phyloP scores from a whole-genome alignment of 1,140 invertebrate species.

The Camponotus pennsylvanicus region DNA sequence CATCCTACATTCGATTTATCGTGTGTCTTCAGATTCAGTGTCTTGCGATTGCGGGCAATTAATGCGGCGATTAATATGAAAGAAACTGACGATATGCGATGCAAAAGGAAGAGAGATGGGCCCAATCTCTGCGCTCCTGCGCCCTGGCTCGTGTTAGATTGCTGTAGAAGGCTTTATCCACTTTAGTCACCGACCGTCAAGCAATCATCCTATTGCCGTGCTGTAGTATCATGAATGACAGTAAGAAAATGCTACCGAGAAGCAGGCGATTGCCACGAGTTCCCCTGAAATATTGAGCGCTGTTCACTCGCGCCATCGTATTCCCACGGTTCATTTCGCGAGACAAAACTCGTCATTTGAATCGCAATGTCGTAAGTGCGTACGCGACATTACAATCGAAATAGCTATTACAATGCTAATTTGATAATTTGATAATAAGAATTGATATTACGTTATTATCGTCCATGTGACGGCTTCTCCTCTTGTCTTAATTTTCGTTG shows the following conservation, averaged over 20 bases:
- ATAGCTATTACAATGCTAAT: not conserved
- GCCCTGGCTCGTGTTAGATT: conserved; percentile 81
- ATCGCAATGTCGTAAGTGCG: not conserved
- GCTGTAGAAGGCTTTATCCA: conserved; percentile 84
- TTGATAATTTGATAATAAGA: not conserved
- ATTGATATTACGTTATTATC: not conserved
- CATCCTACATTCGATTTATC: not conserved
- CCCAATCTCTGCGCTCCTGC: conserved; percentile 72
- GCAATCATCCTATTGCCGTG: conserved; percentile 85
- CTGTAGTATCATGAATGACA: conserved; percentile 83
- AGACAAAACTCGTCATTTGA: conserved; percentile 50
- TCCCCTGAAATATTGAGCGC: conserved; percentile 77
- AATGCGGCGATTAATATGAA: not conserved
- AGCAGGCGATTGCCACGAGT: conserved; percentile 73
- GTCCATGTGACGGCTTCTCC: not conserved
- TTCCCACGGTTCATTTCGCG: conserved; percentile 76
- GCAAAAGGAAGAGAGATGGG: conserved; percentile 63
- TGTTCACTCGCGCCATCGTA: conserved; percentile 53
- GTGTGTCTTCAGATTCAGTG: not conserved
- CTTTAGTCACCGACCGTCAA: conserved; percentile 81
- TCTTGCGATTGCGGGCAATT: not conserved
- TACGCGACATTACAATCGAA: not conserved
- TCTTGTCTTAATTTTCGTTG: conserved; percentile 30
- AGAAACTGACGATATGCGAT: not conserved
- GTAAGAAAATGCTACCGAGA: conserved; percentile 82